phyloP scores from a whole-genome alignment of 1,140 invertebrate species.

The Drosophila virilis region DNA sequence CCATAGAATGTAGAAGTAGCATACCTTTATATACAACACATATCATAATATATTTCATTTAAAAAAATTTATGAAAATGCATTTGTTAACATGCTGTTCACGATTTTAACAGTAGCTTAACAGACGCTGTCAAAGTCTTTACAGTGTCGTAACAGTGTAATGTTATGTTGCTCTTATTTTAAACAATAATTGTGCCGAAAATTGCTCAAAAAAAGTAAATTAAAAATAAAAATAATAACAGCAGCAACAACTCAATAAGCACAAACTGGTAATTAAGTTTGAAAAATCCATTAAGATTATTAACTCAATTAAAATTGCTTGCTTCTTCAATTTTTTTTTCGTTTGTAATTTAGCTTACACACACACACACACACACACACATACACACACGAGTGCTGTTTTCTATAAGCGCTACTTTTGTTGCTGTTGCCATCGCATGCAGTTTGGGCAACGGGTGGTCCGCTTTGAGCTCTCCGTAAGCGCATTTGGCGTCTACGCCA shows the following conservation, averaged over 20 bases:
- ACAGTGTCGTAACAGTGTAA: neutral
- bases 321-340: slow-evolving; percentile 60
- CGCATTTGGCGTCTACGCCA: slow-evolving; percentile 56
- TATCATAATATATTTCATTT: neutral
- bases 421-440: slow-evolving; percentile 34
- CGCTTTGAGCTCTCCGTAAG: slow-evolving; percentile 49
- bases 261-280: slow-evolving; percentile 60
- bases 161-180: neutral
- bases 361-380: slow-evolving; percentile 22
- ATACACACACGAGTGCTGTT: neutral
- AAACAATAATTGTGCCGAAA: slow-evolving; percentile 25
- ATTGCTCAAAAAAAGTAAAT: neutral
- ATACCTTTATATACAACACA: too few species aligned
- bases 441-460: slow-evolving; percentile 60
- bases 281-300: slow-evolving; percentile 75
- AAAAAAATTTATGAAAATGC: neutral
- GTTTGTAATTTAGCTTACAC: slow-evolving; percentile 59
- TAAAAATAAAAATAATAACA: slow-evolving; percentile 9
- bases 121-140: neutral
- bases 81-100: neutral
- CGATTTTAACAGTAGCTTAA: neutral
- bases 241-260: slow-evolving; percentile 31
- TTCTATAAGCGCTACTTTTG: slow-evolving; percentile 55
- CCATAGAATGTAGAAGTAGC: too few species aligned
- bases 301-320: slow-evolving; percentile 71